phyloP scores from a whole-genome alignment of 2,888 invertebrate species.

The Cantharis nigra region DNA sequence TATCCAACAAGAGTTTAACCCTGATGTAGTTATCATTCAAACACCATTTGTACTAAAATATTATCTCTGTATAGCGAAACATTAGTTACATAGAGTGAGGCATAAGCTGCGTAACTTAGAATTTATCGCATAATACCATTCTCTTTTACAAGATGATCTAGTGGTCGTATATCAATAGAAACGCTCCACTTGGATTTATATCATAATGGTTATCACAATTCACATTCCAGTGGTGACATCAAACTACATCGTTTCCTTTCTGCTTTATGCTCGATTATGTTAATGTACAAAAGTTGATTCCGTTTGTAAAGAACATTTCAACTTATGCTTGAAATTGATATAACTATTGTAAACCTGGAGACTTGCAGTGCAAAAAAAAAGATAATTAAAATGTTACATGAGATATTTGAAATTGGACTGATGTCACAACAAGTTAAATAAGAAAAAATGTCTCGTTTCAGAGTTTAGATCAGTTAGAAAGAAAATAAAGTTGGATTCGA shows the following conservation, averaged over 20 bases:
- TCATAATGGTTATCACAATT: constrained; percentile 43
- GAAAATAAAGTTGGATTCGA: background rate
- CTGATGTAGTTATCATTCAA: background rate
- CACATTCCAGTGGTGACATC: constrained; percentile 40
- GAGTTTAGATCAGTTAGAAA: background rate
- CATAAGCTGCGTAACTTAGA: constrained; percentile 31
- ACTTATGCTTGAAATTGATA: background rate
- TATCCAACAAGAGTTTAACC: background rate
- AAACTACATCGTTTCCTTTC: constrained; percentile 22
- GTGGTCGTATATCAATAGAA: constrained; percentile 39
- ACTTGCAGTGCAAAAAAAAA: background rate
- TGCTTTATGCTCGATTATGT: constrained; percentile 8
- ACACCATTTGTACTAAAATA: constrained; percentile 12
- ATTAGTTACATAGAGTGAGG: constrained; percentile 25
- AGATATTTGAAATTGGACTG: background rate
- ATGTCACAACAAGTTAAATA: background rate
- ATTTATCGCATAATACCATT: constrained; percentile 34
- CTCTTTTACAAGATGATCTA: constrained; percentile 28
- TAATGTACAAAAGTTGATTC: constrained; percentile 3
- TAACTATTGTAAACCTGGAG: background rate
- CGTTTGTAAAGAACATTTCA: background rate
- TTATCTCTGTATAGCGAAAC: constrained; percentile 16
- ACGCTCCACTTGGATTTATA: constrained; percentile 43
- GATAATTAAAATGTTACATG: background rate
- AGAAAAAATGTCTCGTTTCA: background rate